Percentiles rank a stretch among this genome's conserved stretches.
phyloP scores from a whole-genome alignment of 2,797 vertebrate genomes.

The Macrochelys suwanniensis region DNA sequence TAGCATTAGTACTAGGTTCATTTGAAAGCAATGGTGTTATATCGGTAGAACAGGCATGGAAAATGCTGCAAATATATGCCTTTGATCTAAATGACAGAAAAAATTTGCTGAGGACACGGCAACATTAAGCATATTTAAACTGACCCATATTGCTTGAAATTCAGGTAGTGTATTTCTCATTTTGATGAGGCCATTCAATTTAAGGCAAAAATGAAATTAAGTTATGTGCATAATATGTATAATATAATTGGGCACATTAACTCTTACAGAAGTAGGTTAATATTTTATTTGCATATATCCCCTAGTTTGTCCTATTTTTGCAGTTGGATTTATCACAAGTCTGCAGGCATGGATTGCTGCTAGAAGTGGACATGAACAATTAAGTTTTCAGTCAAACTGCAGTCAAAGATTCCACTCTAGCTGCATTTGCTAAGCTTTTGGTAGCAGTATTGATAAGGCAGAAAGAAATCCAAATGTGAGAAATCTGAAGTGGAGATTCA shows the following conservation, averaged over 20 bases:
- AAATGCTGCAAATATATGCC: conserved; percentile 67
- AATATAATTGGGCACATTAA: conserved; percentile 70
- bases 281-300: conserved; percentile 75
- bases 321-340: conserved; percentile 73
- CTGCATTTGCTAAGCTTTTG: conserved; percentile 67
- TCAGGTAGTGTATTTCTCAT: conserved; percentile 67
- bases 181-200: conserved; percentile 70
- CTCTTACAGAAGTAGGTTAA: conserved; percentile 66
- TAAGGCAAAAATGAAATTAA: conserved; percentile 72
- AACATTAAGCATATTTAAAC: conserved; percentile 72
- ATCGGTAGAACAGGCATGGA: conserved; percentile 44
- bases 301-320: conserved; percentile 52
- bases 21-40: conserved; percentile 40
- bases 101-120: conserved; percentile 66
- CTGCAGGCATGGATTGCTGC: conserved; percentile 75
- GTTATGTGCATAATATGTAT: conserved; percentile 47
- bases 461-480: conserved; percentile 63
- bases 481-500: conserved; percentile 78
- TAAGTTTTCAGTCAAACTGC: conserved; percentile 72
- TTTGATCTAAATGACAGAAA: conserved; percentile 81
- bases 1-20: conserved; percentile 55
- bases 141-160: conserved; percentile 69
- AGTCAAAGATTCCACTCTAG: conserved; percentile 56
- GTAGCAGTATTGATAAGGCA: conserved; percentile 74
- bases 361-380: conserved; percentile 68